These are phyloP conservation scores for Podarcis siculus DNA, from an alignment of 2,797 vertebrate genomes.

Conservation along the genomic window DNA sequence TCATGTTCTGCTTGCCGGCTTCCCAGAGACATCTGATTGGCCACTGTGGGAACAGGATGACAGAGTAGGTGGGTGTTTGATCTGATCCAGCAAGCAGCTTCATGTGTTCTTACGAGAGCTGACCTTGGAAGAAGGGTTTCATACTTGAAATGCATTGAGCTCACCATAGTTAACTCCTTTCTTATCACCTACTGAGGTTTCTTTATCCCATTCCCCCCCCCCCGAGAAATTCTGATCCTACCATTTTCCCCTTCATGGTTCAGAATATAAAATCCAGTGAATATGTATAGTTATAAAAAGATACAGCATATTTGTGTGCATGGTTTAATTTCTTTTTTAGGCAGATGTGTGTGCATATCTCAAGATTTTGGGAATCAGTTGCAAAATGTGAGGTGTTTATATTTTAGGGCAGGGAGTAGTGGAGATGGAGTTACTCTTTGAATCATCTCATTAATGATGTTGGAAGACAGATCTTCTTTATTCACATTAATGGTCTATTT, in stretches of 20 bases:
- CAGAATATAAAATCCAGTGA: background rate
- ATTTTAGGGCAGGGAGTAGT: background rate
- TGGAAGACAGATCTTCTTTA: slow-evolving; percentile 50
- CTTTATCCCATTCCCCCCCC: background rate
- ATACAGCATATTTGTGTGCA: slow-evolving; percentile 2
- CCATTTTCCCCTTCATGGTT: background rate
- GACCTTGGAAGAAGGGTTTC: background rate
- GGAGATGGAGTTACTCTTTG: slow-evolving; percentile 39
- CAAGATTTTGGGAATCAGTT: slow-evolving; percentile 35
- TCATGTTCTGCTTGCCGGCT: too few relatives aligned
- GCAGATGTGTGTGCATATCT: background rate
- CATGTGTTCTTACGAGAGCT: too few relatives aligned
- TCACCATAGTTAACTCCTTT: background rate
- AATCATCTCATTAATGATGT: slow-evolving; percentile 60
- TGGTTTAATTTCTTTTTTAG: background rate
- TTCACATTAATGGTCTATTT: slow-evolving; percentile 64
- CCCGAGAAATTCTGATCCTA: background rate
- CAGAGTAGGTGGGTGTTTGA: too few relatives aligned
- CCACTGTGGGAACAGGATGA: too few relatives aligned
- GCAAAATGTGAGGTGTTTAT: background rate
- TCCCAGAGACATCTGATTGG: too few relatives aligned
- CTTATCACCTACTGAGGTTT: background rate
- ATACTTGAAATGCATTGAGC: background rate
- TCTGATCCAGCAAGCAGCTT: too few relatives aligned
- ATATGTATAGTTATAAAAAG: slow-evolving; percentile 14